Percentiles rank a stretch among this genome's conserved stretches.
phyloP scores from a whole-genome alignment of 2,888 invertebrate species.

The Trissolcus japonicus region DNA sequence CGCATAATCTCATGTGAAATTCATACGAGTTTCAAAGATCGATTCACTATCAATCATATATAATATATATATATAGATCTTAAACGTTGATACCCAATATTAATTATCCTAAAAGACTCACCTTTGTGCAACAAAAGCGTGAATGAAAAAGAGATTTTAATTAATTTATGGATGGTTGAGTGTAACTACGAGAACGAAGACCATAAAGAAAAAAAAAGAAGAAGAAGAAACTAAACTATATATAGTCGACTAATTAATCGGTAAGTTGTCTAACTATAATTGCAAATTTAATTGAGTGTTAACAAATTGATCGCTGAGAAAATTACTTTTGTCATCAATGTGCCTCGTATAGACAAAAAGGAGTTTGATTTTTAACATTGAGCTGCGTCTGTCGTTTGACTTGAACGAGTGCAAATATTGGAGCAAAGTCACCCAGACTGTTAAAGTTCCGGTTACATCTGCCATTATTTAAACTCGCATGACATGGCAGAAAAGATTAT shows the following conservation, averaged over 20 bases:
- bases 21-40: slow-evolving; percentile 7
- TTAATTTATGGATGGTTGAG: neutral
- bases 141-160: slow-evolving; percentile 20
- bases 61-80: slow-evolving; percentile 10
- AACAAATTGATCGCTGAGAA: no score
- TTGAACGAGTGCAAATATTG: slow-evolving; percentile 40
- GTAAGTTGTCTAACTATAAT: no score
- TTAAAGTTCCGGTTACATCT: slow-evolving; percentile 32
- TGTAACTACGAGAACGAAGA: neutral
- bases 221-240: no score
- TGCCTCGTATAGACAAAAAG: slow-evolving; percentile 2
- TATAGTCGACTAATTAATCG: no score
- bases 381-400: neutral
- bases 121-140: slow-evolving; percentile 27
- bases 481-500: slow-evolving; percentile 51
- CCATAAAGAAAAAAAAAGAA: no score
- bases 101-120: slow-evolving; percentile 33
- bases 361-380: slow-evolving; percentile 12
- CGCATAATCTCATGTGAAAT: slow-evolving; percentile 21
- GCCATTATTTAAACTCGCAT: slow-evolving; percentile 50
- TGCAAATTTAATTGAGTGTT: no score
- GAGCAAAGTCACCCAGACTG: slow-evolving; percentile 55
- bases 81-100: slow-evolving; percentile 14
- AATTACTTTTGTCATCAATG: neutral
- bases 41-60: neutral